Conservation (phyloP, 2,888 invertebrate genomes). For the Druceiella hillmani region DNA sequence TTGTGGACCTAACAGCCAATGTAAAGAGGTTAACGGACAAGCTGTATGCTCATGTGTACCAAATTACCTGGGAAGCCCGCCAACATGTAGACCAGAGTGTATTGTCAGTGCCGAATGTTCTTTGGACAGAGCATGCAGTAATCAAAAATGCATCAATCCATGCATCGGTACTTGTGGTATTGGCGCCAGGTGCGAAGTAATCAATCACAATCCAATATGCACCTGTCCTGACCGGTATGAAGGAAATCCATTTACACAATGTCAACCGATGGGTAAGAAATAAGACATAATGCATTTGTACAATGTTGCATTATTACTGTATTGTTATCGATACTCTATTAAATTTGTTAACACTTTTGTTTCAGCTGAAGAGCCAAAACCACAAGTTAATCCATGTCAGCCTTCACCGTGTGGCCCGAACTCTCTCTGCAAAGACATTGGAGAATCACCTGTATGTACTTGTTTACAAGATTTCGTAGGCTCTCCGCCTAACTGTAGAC, state of each 20-base stretch:
- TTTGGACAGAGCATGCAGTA: constrained; percentile 64
- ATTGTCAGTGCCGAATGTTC: constrained; percentile 70
- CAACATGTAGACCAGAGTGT: constrained; percentile 73
- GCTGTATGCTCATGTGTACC: constrained; percentile 70
- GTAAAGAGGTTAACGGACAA: constrained; percentile 58
- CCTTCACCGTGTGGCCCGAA: constrained; percentile 62
- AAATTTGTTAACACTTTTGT: constrained; percentile 7
- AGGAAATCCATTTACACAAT: constrained; percentile 73
- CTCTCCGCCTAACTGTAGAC: constrained; percentile 62
- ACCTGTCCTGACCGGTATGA: constrained; percentile 61
- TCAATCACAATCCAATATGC: constrained; percentile 74
- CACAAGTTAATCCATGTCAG: constrained; percentile 55
- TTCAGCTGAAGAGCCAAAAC: constrained; percentile 44
- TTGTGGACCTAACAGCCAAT: constrained; percentile 73
- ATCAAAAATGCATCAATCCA: constrained; percentile 70
- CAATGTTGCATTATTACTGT: neutral
- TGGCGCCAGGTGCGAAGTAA: constrained; percentile 65
- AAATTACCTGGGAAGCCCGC: constrained; percentile 66
- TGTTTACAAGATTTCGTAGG: constrained; percentile 61
- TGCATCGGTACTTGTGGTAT: constrained; percentile 69
- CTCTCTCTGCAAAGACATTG: constrained; percentile 56
- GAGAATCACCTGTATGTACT: constrained; percentile 64
- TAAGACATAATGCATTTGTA: neutral
- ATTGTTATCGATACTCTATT: constrained; percentile 2
- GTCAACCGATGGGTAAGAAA: constrained; percentile 36